Evolutionary conservation across 2,113 vertebrate species (phyloP).

Genomic region (Varanus salvator): DNA sequence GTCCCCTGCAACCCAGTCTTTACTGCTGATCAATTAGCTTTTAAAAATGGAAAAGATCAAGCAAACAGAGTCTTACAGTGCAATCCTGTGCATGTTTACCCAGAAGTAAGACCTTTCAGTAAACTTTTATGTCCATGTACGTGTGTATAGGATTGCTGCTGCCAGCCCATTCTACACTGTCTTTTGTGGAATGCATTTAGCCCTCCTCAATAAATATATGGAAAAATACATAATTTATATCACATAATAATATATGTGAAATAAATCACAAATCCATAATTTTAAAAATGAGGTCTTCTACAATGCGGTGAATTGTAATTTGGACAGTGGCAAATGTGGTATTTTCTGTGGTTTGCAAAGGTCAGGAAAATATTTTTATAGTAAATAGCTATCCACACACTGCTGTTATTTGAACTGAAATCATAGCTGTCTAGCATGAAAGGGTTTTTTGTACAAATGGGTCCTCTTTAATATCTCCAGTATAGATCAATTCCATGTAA

Average conservation of each 20-base stretch:
- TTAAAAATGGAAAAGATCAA: not conserved
- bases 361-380: not conserved
- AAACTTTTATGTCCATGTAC: not conserved
- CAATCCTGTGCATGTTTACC: not conserved
- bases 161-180: not conserved
- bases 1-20: not conserved
- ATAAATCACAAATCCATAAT: not conserved
- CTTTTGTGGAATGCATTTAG: not conserved
- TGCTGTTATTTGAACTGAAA: not conserved
- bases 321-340: not conserved
- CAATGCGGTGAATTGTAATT: not conserved
- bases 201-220: not conserved
- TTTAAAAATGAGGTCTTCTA: not conserved
- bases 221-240: not conserved
- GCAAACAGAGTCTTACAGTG: not conserved
- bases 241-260: too few relatives aligned
- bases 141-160: not conserved
- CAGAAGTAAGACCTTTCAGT: not conserved
- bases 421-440: not conserved
- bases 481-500: not conserved
- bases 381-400: not conserved
- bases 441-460: not conserved
- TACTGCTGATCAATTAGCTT: not conserved
- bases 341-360: not conserved
- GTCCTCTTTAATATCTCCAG: not conserved